Conservation (phyloP, 2,888 invertebrate genomes). For the Gymnocheta viridis region DNA sequence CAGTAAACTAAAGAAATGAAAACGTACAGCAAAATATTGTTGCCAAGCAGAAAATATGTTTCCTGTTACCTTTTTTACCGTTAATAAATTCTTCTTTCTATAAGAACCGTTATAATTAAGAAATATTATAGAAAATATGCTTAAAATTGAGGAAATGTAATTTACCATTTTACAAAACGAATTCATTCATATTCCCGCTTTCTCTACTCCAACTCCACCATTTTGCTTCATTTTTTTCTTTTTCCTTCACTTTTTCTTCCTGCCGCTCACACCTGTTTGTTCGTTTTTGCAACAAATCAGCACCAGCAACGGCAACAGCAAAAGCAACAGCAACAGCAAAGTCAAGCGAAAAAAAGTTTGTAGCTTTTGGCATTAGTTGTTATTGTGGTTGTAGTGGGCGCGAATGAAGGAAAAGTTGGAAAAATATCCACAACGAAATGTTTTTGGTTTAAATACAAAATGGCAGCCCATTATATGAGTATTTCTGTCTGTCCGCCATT, state of each 20-base stretch:
- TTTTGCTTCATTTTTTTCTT: not conserved
- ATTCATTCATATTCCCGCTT: conserved; percentile 47
- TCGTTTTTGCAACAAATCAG: conserved; percentile 40
- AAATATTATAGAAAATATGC: conserved; percentile 76
- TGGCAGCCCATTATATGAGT: conserved; percentile 66
- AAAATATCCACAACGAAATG: conserved; percentile 35
- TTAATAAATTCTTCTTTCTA: conserved; percentile 50
- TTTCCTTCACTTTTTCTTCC: conserved; percentile 26
- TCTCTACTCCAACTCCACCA: not conserved
- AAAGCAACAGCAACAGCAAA: conserved; percentile 30
- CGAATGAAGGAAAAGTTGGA: conserved; percentile 39
- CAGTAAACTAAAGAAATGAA: conserved; percentile 11
- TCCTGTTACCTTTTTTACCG: conserved; percentile 61
- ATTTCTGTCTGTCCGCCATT: conserved; percentile 57
- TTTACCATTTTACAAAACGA: conserved; percentile 70
- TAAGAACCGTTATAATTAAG: conserved; percentile 76
- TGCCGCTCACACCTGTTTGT: conserved; percentile 55
- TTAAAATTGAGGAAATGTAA: conserved; percentile 74
- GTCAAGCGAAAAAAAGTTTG: conserved; percentile 42
- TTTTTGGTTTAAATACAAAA: conserved; percentile 65
- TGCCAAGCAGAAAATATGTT: conserved; percentile 67
- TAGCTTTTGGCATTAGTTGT: conserved; percentile 57
- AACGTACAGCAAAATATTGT: conserved; percentile 52
- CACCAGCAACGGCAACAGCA: conserved; percentile 27
- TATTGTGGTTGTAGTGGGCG: conserved; percentile 57